These are phyloP conservation scores for Caenorhabditis sp. DNA, from an alignment of 2,888 invertebrate species.

Conservation along the genomic window DNA sequence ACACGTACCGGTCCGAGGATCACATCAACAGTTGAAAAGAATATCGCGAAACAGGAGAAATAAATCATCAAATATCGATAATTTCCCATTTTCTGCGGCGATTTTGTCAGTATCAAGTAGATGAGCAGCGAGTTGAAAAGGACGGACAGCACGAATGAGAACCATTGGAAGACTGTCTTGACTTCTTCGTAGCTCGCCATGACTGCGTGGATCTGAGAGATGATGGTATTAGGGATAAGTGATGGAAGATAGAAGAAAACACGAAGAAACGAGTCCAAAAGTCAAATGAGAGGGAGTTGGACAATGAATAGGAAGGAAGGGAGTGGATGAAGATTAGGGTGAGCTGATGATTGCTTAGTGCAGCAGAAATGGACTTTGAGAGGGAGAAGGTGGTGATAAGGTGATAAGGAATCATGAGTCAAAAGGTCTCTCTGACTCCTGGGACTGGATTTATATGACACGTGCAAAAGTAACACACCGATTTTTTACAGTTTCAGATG, in stretches of 20 bases:
- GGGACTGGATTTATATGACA: too few species aligned
- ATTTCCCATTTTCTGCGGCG: constrained; percentile 54
- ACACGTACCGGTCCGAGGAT: constrained; percentile 48
- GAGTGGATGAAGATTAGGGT: too few species aligned
- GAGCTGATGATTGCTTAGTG: too few species aligned
- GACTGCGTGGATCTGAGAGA: neutral
- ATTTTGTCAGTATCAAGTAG: constrained; percentile 48
- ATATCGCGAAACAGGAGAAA: constrained; percentile 51
- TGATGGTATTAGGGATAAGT: neutral
- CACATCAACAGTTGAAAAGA: constrained; percentile 37
- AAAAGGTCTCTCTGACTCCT: too few species aligned
- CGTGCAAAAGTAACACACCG: too few species aligned
- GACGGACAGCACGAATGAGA: constrained; percentile 29
- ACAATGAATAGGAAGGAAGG: neutral
- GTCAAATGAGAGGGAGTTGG: too few species aligned
- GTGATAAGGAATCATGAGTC: too few species aligned
- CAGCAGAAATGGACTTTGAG: too few species aligned
- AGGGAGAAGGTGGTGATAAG: too few species aligned
- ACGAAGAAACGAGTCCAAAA: too few species aligned
- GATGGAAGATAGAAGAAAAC: too few species aligned
- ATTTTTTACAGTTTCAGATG: neutral
- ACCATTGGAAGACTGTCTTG: constrained; percentile 32
- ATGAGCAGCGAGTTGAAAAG: constrained; percentile 35
- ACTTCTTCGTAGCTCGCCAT: constrained; percentile 36
- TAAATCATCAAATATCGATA: constrained; percentile 56